These are phyloP conservation scores for Euphydryas editha DNA, from an alignment of 2,888 invertebrate species.

Conservation along the genomic window DNA sequence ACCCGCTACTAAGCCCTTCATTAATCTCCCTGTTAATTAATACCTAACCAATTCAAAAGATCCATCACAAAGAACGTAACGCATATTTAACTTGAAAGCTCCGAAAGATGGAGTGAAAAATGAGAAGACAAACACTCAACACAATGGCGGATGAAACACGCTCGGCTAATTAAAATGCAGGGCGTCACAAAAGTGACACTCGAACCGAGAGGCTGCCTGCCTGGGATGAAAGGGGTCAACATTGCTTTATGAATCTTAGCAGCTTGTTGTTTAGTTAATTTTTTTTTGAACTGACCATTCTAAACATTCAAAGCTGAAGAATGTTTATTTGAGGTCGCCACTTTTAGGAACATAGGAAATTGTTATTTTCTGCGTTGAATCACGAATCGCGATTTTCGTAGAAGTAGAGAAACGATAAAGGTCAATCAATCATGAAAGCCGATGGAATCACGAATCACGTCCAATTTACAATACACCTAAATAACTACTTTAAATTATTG, in stretches of 20 bases:
- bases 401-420: too few relatives aligned
- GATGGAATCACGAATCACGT: too few relatives aligned
- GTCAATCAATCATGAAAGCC: too few relatives aligned
- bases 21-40: neutral
- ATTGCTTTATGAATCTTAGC: neutral
- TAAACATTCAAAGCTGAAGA: too few relatives aligned
- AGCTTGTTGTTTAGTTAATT: neutral
- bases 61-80: neutral
- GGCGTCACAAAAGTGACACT: conserved; percentile 16
- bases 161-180: conserved; percentile 29
- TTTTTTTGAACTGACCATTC: neutral
- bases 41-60: neutral
- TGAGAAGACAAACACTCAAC: conserved; percentile 25
- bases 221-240: conserved; percentile 14
- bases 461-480: too few relatives aligned
- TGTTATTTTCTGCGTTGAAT: too few relatives aligned
- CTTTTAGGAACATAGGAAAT: too few relatives aligned
- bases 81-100: conserved; percentile 8
- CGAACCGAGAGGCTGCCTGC: conserved; percentile 1
- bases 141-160: conserved; percentile 15
- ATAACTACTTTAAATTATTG: neutral
- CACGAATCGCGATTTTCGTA: too few relatives aligned
- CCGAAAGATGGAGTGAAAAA: conserved; percentile 16
- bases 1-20: neutral
- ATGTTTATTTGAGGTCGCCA: too few relatives aligned